Evolutionary conservation across 2,888 invertebrate genomes (phyloP), one percentile per base, ranked within the genome.

Genomic region (Drosophila falleni): DNA sequence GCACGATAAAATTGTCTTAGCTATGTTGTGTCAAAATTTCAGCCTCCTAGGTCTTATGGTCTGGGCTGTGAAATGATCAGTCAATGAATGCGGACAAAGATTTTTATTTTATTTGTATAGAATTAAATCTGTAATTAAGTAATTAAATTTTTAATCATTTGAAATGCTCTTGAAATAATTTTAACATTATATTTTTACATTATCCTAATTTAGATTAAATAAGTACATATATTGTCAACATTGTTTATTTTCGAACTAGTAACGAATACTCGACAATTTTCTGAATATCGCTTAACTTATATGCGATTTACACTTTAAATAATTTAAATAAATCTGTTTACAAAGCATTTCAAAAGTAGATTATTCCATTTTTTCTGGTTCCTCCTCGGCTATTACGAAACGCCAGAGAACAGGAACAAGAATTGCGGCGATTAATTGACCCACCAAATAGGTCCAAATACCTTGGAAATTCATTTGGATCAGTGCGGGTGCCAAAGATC

Each of bases 381-480:
- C 23, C 0, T 9, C 41, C 0, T 15, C 33, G 8, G 16, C n/a
- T 0, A 80, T 26, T 0, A 72, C 5, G 11, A 66, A 79, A 1
- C 80, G 82, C 82, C 82, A 80, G 0, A 81, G 8, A 0, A 55
- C 9, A 0, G 54, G 59, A 0, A 54, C 51, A 2, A 35, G 0
- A 2, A 54, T 4, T 0, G 63, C 53, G 0, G 49, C 74, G 0
- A 69, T 0, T 0, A 51, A 0, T 26, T 80, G 81, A 11, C 33
- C 80, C 4, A 53, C 39, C 0, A 70, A 8, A 5, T 61, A 63
- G 0, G 39, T 16, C 69, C 81, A 81, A 0, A 78, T 0, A 0
- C 16, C n/a, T 0, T 9, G 0, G 8, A 78, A 60, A 0, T n/a
- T 1, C 1, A 46, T 1, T 3, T 47, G 44, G 0, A 51, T 19